phyloP scores from a whole-genome alignment of 64 coral and sea anemone species.

The Montipora cactus region DNA sequence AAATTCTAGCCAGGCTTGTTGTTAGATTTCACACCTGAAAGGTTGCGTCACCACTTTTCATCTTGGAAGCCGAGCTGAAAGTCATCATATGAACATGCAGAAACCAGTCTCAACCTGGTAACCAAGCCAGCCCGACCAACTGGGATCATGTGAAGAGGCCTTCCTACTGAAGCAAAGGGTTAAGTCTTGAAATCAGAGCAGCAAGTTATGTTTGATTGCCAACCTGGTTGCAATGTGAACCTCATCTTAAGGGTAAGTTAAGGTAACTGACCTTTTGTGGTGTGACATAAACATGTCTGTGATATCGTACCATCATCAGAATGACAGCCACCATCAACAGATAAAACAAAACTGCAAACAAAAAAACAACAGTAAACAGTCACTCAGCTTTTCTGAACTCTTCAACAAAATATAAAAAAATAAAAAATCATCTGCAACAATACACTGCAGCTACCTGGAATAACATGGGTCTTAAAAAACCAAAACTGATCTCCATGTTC shows the following conservation, averaged over 20 bases:
- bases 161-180: too few relatives aligned
- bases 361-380: neutral
- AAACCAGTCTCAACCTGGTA: too few relatives aligned
- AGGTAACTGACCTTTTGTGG: slow-evolving; percentile 65
- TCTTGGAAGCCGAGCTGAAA: too few relatives aligned
- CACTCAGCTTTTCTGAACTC: neutral
- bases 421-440: neutral
- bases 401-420: neutral
- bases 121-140: too few relatives aligned
- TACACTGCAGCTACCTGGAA: slow-evolving; percentile 73
- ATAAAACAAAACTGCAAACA: slow-evolving; percentile 71
- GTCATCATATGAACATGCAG: too few relatives aligned
- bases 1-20: too few relatives aligned
- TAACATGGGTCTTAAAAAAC: slow-evolving; percentile 97
- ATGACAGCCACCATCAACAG: slow-evolving; percentile 58
- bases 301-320: slow-evolving; percentile 63
- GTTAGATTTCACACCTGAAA: too few relatives aligned
- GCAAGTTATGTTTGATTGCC: neutral
- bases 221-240: too few relatives aligned
- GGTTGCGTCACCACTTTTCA: too few relatives aligned
- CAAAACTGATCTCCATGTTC: slow-evolving; percentile 82
- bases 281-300: slow-evolving; percentile 61
- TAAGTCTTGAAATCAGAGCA: too few relatives aligned
- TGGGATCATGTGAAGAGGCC: too few relatives aligned
- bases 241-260: too few relatives aligned